Conservation (phyloP, 2,113 vertebrate species). For the Amazona vittata region DNA sequence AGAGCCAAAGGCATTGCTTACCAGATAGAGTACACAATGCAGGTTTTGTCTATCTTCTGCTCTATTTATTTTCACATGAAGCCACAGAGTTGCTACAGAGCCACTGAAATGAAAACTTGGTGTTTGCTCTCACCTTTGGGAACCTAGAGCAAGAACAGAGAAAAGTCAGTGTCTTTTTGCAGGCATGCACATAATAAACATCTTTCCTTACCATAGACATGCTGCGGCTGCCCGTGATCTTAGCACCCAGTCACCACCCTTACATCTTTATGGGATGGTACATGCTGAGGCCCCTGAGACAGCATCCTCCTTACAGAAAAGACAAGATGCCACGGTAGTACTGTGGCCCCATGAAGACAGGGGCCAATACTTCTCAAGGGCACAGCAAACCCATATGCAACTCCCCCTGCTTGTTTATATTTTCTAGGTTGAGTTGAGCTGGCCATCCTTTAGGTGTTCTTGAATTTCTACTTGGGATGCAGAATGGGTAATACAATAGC, state of each 20-base stretch:
- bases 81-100: neutral
- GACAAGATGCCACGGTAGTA: neutral
- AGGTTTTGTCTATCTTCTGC: slow-evolving; percentile 35
- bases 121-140: neutral
- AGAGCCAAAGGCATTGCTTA: slow-evolving; percentile 16
- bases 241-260: neutral
- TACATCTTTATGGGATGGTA: neutral
- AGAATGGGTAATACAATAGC: neutral
- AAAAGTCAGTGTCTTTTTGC: neutral
- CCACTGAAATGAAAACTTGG: neutral
- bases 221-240: neutral
- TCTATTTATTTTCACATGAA: slow-evolving; percentile 50
- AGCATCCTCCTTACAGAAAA: neutral
- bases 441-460: neutral
- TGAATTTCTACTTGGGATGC: neutral
- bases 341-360: neutral
- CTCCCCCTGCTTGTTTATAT: neutral
- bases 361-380: neutral
- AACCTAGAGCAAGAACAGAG: neutral
- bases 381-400: neutral
- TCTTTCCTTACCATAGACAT: neutral
- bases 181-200: neutral
- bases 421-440: neutral
- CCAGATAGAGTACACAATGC: neutral
- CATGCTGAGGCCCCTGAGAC: neutral